phyloP scores from a whole-genome alignment of 2,797 vertebrate species.

The Spheniscus humboldti region DNA sequence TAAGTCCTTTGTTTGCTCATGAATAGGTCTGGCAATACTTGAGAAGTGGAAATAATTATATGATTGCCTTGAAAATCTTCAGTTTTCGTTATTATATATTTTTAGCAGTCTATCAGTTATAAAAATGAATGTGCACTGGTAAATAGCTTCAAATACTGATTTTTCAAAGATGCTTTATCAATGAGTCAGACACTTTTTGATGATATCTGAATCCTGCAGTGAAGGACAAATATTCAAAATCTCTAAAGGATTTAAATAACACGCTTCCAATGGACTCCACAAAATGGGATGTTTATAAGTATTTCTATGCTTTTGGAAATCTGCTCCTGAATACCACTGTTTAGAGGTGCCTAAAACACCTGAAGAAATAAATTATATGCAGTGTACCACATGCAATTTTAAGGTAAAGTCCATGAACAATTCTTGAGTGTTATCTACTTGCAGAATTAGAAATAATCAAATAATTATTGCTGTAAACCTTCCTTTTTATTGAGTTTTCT shows the following conservation, averaged over 20 bases:
- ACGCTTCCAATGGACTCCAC: neutral
- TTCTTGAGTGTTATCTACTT: neutral
- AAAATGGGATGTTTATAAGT: neutral
- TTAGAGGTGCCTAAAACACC: neutral
- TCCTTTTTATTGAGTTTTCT: neutral
- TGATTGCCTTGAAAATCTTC: neutral
- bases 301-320: neutral
- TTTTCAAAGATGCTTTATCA: neutral
- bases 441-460: neutral
- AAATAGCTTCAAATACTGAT: neutral
- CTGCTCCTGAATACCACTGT: neutral
- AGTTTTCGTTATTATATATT: neutral
- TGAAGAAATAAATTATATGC: neutral
- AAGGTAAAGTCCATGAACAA: neutral
- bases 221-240: neutral
- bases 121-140: neutral
- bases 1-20: neutral
- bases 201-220: neutral
- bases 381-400: neutral
- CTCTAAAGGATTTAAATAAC: neutral
- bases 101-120: neutral
- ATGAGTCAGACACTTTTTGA: rapidly evolving
- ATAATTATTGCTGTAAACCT: neutral
- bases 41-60: neutral
- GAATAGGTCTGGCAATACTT: neutral